A percentile compares a stretch with the other conserved stretches of the same genome.
Conservation (phyloP, 2,888 invertebrate species). For the Andrena dorsata region DNA sequence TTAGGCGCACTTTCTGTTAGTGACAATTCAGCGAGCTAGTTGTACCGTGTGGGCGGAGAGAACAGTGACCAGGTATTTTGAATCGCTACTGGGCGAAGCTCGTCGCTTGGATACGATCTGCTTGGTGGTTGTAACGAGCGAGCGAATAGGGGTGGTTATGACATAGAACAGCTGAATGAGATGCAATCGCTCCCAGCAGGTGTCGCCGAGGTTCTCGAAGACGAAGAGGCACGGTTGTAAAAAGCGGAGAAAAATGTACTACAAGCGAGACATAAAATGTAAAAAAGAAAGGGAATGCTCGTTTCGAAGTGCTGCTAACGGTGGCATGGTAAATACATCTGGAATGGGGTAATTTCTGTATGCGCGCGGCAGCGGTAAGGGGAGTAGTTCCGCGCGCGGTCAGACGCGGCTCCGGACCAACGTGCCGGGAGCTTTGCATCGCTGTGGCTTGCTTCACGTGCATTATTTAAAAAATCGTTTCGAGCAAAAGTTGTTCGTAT, state of each 20-base stretch:
- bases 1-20: too few species aligned
- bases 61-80: too few species aligned
- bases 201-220: background rate
- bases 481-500: background rate
- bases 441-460: background rate
- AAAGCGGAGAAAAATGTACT: constrained; percentile 38
- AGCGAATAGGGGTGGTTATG: constrained; percentile 5
- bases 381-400: background rate
- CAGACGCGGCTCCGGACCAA: background rate
- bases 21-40: too few species aligned
- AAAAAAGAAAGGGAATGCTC: constrained; percentile 26
- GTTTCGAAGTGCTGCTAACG: constrained; percentile 37
- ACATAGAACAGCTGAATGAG: constrained; percentile 9
- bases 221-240: constrained; percentile 7
- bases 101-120: too few species aligned
- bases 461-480: background rate
- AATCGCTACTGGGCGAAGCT: too few species aligned
- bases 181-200: constrained; percentile 5
- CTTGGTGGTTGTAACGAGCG: background rate
- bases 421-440: background rate
- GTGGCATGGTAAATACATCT: too few species aligned
- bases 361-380: too few species aligned
- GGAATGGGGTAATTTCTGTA: too few species aligned
- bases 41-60: too few species aligned
- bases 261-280: constrained; percentile 50